A percentile compares a stretch with the other conserved stretches of the same genome.
phyloP scores from a whole-genome alignment of 2,888 invertebrate species.

The Thera britannica region DNA sequence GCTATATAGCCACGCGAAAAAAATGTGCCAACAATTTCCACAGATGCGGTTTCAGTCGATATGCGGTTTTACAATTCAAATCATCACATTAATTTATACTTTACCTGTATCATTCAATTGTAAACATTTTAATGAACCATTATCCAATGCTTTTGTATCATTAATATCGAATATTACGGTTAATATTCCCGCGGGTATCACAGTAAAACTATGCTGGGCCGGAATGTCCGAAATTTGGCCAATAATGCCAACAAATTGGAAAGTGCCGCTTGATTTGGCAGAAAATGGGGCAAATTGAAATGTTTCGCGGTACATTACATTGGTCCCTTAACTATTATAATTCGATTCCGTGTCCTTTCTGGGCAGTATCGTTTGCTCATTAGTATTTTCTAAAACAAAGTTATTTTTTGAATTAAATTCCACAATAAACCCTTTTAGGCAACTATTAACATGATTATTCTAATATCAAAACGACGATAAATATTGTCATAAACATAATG shows the following conservation, averaged over 20 bases:
- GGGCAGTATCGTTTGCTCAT: conserved; percentile 10
- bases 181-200: conserved; percentile 68
- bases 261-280: conserved; percentile 69
- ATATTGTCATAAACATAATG: too few species aligned
- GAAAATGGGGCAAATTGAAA: conserved; percentile 71
- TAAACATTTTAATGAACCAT: conserved; percentile 59
- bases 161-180: conserved; percentile 65
- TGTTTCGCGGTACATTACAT: conserved; percentile 69
- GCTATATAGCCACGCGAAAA: neutral
- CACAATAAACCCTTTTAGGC: too few species aligned
- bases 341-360: conserved; percentile 3
- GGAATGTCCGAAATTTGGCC: conserved; percentile 65
- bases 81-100: conserved; percentile 24
- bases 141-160: conserved; percentile 67
- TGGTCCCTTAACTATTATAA: conserved; percentile 51
- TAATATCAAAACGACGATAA: too few species aligned
- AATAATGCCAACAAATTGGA: conserved; percentile 69
- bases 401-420: neutral
- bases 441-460: too few species aligned
- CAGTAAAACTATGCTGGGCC: conserved; percentile 62
- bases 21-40: neutral
- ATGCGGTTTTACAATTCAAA: neutral
- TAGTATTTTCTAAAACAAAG: conserved; percentile 2
- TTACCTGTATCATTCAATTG: conserved; percentile 30
- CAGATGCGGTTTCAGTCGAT: neutral